Conservation (phyloP, 2,888 invertebrate genomes). For the Phortica magna region DNA sequence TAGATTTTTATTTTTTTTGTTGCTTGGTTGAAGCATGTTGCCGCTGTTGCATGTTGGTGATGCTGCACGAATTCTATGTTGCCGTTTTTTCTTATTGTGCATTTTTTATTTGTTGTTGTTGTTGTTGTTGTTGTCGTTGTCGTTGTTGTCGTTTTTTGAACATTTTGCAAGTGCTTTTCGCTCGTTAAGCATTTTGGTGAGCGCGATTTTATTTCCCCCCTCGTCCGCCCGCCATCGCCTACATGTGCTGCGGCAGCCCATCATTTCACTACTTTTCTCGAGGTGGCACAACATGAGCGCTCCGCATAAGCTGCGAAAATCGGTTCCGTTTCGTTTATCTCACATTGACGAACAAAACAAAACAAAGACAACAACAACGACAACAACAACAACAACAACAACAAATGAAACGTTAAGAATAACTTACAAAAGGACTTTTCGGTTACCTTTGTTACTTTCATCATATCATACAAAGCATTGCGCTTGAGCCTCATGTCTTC, state of each 20-base stretch:
- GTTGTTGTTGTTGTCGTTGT: conserved; percentile 48
- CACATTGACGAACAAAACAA: conserved; percentile 25
- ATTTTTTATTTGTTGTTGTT: conserved; percentile 59
- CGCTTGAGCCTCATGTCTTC: no score
- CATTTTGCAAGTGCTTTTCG: conserved; percentile 72
- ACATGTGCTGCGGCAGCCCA: conserved; percentile 53
- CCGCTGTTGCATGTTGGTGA: conserved; percentile 47
- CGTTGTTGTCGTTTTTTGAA: conserved; percentile 43
- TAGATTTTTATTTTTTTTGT: conserved; percentile 20
- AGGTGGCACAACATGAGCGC: conserved; percentile 48
- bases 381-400: neutral
- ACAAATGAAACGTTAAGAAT: no score
- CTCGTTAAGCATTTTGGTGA: conserved; percentile 74
- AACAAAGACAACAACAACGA: neutral
- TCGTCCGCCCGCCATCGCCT: conserved; percentile 38
- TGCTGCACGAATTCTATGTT: conserved; percentile 76
- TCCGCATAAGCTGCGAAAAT: conserved; percentile 59
- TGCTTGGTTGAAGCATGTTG: conserved; percentile 28
- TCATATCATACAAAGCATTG: no score
- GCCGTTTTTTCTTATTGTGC: conserved; percentile 59
- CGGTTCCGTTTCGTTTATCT: conserved; percentile 75
- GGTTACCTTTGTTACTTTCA: no score
- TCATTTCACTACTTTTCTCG: conserved; percentile 47
- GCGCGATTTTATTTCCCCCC: conserved; percentile 48
- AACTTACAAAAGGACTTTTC: no score